phyloP scores from a whole-genome alignment of 1,140 invertebrate genomes.

The Cyphomyrmex costatus region DNA sequence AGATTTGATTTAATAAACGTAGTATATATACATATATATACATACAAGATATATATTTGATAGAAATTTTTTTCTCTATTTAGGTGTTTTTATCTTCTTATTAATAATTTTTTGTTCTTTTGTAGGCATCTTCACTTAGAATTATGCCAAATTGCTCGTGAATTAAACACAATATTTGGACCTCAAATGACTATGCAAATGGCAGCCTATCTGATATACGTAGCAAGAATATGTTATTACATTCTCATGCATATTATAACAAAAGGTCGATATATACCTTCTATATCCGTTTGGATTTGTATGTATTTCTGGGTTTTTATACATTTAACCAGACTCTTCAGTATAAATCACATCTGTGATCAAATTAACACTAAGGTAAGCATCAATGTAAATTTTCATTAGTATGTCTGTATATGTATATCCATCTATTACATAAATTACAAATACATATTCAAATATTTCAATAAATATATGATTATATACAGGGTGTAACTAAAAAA shows the following conservation, averaged over 20 bases:
- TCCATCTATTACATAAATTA: not conserved
- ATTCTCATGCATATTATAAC: not conserved
- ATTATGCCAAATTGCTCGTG: not conserved
- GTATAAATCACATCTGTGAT: constrained; percentile 22
- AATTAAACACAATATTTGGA: constrained; percentile 20
- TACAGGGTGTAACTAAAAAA: too few species aligned
- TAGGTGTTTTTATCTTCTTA: not conserved
- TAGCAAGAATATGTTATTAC: not conserved
- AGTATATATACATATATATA: too few species aligned
- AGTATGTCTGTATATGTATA: too few species aligned
- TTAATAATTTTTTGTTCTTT: not conserved
- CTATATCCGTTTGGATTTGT: not conserved
- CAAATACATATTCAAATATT: not conserved
- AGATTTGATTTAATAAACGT: not conserved
- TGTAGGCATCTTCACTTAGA: not conserved
- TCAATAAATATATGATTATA: not conserved
- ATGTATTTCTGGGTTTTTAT: not conserved
- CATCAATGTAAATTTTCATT: not conserved
- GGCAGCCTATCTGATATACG: not conserved
- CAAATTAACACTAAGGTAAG: constrained; percentile 27
- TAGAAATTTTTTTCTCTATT: not conserved
- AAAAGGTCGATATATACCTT: not conserved
- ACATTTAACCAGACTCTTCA: not conserved
- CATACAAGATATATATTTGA: too few species aligned
- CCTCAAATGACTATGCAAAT: not conserved